Conservation (phyloP, 1,140 invertebrate genomes). For the Physella acuta region DNA sequence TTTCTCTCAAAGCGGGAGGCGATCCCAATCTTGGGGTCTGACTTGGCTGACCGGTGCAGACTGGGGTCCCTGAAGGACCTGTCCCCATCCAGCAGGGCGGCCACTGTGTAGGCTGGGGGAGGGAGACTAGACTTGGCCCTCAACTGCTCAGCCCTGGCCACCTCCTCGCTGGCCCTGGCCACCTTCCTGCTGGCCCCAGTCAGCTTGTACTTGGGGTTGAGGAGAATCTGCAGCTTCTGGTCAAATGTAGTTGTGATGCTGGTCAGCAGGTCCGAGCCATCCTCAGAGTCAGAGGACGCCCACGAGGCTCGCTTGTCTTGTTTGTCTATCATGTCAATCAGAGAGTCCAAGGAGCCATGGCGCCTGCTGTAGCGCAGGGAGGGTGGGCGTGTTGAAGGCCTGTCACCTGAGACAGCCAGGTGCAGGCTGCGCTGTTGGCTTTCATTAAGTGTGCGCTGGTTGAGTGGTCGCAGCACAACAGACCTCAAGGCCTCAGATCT, state of each 20-base stretch:
- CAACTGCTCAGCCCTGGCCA: neutral
- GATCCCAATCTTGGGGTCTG: conserved; percentile 53
- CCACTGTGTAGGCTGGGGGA: conserved; percentile 1
- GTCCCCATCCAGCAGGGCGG: conserved; percentile 1
- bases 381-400: neutral
- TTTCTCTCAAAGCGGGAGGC: conserved; percentile 53
- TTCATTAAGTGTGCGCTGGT: neutral
- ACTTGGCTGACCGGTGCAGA: conserved; percentile 46
- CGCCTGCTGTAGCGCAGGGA: conserved; percentile 26
- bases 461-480: neutral
- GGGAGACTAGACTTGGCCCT: neutral
- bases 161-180: neutral
- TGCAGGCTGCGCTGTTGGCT: neutral
- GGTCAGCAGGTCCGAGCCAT: conserved; percentile 67
- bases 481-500: neutral
- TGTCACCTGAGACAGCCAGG: neutral
- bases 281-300: conserved; percentile 61
- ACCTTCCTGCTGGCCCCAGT: conserved; percentile 33
- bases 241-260: conserved; percentile 76
- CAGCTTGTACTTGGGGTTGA: conserved; percentile 49
- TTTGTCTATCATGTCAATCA: conserved; percentile 63
- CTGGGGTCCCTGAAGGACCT: conserved; percentile 51
- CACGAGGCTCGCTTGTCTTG: conserved; percentile 40
- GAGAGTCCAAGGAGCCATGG: conserved; percentile 68
- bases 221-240: conserved; percentile 70